Percentiles rank a stretch among this genome's conserved stretches.
phyloP scores from a whole-genome alignment of 2,797 vertebrate genomes.

The Anguilla obscura region DNA sequence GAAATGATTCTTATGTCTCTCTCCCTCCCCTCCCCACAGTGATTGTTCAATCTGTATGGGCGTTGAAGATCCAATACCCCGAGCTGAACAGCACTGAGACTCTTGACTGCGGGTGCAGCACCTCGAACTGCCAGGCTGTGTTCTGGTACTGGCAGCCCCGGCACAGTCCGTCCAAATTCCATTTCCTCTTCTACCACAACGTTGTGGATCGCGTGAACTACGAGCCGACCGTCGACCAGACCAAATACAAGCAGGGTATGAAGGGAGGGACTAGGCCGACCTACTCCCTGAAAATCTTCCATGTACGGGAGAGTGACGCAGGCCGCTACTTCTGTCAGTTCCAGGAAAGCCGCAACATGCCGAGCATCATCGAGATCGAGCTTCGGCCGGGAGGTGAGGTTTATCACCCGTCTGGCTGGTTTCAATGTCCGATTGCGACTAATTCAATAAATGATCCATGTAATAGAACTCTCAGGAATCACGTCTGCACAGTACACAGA shows the following conservation, averaged over 20 bases:
- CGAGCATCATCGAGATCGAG: not conserved
- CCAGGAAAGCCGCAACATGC: not conserved
- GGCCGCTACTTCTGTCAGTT: slow-evolving; percentile 31
- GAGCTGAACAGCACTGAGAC: not conserved
- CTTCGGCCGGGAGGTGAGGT: slow-evolving; percentile 29
- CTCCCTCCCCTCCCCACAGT: not conserved
- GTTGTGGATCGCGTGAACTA: not conserved
- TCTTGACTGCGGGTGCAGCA: slow-evolving; percentile 12
- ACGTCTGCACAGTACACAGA: no score
- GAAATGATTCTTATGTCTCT: not conserved
- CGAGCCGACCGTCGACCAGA: not conserved
- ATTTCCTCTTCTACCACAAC: slow-evolving; percentile 33
- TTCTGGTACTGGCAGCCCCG: slow-evolving; percentile 20
- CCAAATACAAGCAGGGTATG: not conserved
- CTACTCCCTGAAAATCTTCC: slow-evolving; percentile 12
- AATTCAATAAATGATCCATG: not conserved
- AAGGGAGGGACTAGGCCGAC: not conserved
- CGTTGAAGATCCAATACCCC: slow-evolving; percentile 28
- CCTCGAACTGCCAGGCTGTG: slow-evolving; percentile 7
- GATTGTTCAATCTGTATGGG: not conserved
- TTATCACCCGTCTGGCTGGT: not conserved
- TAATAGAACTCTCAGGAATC: not conserved
- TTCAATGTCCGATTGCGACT: not conserved
- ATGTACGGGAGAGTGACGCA: not conserved
- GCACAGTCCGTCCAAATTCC: not conserved